Evolutionary conservation across 2,888 invertebrate species (phyloP).

Genomic region (Pyrocoelia pectoralis): DNA sequence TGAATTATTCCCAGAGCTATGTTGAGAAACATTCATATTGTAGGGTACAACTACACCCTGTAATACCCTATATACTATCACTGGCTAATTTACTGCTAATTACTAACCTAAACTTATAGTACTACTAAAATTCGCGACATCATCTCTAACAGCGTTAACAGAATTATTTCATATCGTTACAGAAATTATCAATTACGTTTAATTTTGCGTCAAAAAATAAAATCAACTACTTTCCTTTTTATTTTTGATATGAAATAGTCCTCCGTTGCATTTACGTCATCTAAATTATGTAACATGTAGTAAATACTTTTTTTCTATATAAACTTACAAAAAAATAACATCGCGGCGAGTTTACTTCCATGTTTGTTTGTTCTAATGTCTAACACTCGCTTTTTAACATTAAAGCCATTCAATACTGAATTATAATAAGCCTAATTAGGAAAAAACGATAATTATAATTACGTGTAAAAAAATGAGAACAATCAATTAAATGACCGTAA

Average conservation of each 20-base stretch:
- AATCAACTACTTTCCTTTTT: conserved; percentile 5
- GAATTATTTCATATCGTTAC: conserved; percentile 38
- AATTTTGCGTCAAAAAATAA: conserved; percentile 14
- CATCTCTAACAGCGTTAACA: conserved; percentile 54
- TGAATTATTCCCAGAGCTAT: conserved; percentile 41
- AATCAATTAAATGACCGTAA: conserved; percentile 18
- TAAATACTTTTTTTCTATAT: conserved; percentile 51
- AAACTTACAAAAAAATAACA: conserved; percentile 59
- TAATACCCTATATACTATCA: conserved; percentile 58
- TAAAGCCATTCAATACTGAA: conserved; percentile 59
- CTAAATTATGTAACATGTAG: conserved; percentile 47
- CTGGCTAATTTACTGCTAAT: conserved; percentile 54
- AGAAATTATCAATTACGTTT: not conserved
- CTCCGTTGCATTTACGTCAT: conserved; percentile 26
- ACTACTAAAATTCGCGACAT: conserved; percentile 51
- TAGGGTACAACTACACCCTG: conserved; percentile 62
- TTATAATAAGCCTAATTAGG: conserved; percentile 36
- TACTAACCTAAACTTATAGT: conserved; percentile 38
- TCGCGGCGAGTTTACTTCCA: conserved; percentile 47
- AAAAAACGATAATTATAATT: conserved; percentile 33
- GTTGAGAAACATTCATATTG: conserved; percentile 47
- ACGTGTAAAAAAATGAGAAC: conserved; percentile 4
- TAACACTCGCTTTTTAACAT: conserved; percentile 50
- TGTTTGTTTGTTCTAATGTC: conserved; percentile 34
- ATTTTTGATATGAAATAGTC: conserved; percentile 37